Base-by-base conservation (phyloP, 1,140 invertebrate genomes). In the Acromyrmex echinatior region DNA sequence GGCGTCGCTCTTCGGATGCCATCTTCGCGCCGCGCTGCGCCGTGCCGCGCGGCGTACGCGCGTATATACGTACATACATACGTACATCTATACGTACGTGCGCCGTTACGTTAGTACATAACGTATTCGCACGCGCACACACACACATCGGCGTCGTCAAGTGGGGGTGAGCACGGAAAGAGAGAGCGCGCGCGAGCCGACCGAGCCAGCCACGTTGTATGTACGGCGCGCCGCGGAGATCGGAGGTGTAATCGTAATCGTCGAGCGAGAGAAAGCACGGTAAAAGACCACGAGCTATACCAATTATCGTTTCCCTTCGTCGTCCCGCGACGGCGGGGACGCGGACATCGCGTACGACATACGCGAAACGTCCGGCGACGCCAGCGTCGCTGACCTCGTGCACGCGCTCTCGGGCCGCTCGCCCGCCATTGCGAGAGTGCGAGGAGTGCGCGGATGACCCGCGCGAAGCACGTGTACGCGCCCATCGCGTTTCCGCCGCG, bases 1-100 rank as follows among this genome's bases (percentile, higher is more conserved):
- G 94, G 94, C 94, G 94, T 95, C 94, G 92, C 91, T 94, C 90
- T 87, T 18, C 86, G 93, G 94, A 94, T 94, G 94, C 94, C 94
- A 95, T 95, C 90, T 95, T 95, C 93, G 93, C 93, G 90, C 60
- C 21, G 58, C 28, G 18, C 92, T 92, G 92, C 90, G 90, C 39
- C 39, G 58, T 73, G 25, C 92, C 92, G 92, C 90, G 90, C 65
- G 56, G 49, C 35, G n/a, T 56, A n/a, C 62, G 18, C 31, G 91
- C 91, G 90, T 92, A 91, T 87, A 21, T 16, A 39, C 16, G 1
- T 53, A 5, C 31, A 12, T 18, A 56, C 6, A 18, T 25, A 25
- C 31, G 3, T 18, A 56, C 18, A 18, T n/a, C 7, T 9, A n/a
- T 10, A 49, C 51, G 25, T 35, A 7, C n/a, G 14, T 35, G n/a